A percentile compares a stretch with the other conserved stretches of the same genome.
Conservation (phyloP, 2,113 vertebrate species). For the Oreochromis niloticus region DNA sequence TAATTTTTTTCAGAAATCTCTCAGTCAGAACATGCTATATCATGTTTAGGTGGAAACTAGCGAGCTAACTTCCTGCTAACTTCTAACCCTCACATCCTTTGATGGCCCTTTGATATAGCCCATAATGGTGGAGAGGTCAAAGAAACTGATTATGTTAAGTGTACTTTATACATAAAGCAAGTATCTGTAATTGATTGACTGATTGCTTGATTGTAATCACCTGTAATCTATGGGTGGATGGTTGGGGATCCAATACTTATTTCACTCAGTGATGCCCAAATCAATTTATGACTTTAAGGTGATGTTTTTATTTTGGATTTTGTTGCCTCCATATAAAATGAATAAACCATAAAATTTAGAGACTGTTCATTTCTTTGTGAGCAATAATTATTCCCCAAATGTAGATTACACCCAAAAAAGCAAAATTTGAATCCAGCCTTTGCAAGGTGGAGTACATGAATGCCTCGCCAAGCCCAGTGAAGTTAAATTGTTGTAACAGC, state of each 20-base stretch:
- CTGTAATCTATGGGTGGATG: accelerated
- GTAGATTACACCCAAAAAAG: background rate
- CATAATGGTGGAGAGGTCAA: background rate
- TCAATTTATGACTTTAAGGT: accelerated
- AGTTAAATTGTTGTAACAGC: background rate
- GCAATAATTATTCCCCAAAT: background rate
- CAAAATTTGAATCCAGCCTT: background rate
- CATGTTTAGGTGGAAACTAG: background rate
- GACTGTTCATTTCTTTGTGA: background rate
- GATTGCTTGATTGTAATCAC: background rate
- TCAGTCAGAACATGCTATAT: background rate
- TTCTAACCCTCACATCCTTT: background rate
- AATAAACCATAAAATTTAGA: background rate
- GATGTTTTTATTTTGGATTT: background rate
- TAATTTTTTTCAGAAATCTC: background rate
- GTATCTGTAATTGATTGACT: accelerated
- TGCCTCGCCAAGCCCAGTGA: background rate
- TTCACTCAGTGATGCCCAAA: background rate
- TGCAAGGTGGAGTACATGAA: accelerated
- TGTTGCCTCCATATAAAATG: background rate
- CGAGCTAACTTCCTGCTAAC: background rate
- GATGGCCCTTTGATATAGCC: background rate
- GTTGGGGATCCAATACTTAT: background rate
- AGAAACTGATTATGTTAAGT: background rate
- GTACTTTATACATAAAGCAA: background rate